These are phyloP conservation scores for Monochamus saltuarius DNA, from an alignment of 1,140 invertebrate genomes.

Conservation along the genomic window DNA sequence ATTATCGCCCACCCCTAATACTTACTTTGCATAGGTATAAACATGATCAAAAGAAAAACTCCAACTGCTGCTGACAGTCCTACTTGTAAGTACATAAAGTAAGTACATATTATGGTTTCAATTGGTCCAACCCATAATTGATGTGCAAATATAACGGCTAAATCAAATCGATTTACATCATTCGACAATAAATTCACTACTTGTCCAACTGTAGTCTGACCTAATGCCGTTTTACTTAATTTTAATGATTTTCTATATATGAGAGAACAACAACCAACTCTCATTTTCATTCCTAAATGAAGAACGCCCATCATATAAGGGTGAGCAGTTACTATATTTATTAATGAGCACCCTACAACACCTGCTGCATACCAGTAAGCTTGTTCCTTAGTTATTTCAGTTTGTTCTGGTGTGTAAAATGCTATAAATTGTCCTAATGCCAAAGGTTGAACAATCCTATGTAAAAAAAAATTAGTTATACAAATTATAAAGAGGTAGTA, in stretches of 20 bases:
- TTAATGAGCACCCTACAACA: slow-evolving; percentile 57
- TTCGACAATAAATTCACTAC: slow-evolving; percentile 87
- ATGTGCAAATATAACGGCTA: slow-evolving; percentile 69
- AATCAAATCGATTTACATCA: slow-evolving; percentile 75
- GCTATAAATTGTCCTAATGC: slow-evolving; percentile 41
- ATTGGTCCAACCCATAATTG: slow-evolving; percentile 82
- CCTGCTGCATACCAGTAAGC: slow-evolving; percentile 62
- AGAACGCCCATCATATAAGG: slow-evolving; percentile 69
- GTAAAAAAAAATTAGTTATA: slow-evolving; percentile 56
- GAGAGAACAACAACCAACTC: slow-evolving; percentile 70
- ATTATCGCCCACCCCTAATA: no score
- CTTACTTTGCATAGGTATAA: slow-evolving; percentile 83
- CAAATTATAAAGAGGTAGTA: background rate
- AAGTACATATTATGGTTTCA: slow-evolving; percentile 74
- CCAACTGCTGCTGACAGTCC: slow-evolving; percentile 77
- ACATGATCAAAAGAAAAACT: slow-evolving; percentile 74
- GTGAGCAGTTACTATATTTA: slow-evolving; percentile 55
- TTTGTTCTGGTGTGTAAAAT: slow-evolving; percentile 44
- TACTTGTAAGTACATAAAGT: slow-evolving; percentile 78
- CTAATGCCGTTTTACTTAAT: slow-evolving; percentile 73
- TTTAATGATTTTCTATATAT: slow-evolving; percentile 76
- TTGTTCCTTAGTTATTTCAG: slow-evolving; percentile 52
- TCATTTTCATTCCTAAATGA: slow-evolving; percentile 72
- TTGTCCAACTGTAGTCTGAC: slow-evolving; percentile 77
- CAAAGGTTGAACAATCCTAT: slow-evolving; percentile 45